Conservation (phyloP, 2,797 vertebrate species). For the Phyllotis vaccarum region DNA sequence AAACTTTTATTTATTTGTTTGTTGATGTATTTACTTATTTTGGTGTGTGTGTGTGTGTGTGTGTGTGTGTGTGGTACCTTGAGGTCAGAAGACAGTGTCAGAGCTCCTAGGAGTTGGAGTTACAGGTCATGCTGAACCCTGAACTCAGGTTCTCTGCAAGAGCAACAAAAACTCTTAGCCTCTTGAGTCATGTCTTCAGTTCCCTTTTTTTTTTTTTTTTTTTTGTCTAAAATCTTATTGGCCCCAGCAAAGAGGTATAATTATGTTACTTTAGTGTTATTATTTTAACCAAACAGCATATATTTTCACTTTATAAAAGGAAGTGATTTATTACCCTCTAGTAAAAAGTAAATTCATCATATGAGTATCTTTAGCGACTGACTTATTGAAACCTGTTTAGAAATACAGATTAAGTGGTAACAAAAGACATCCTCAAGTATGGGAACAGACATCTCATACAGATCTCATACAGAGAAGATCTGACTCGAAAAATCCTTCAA, state of each 20-base stretch:
- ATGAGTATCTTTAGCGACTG: background rate
- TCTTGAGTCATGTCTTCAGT: background rate
- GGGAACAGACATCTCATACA: background rate
- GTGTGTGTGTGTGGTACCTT: background rate
- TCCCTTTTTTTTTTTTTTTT: too few relatives aligned
- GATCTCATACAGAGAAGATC: too few relatives aligned
- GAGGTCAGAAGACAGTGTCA: background rate
- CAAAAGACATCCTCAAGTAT: background rate
- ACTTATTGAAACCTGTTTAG: background rate
- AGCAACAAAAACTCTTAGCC: background rate
- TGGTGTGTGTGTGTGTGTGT: background rate
- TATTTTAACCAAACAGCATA: background rate
- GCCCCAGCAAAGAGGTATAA: background rate
- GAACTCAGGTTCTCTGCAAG: background rate
- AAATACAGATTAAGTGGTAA: background rate
- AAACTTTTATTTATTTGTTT: background rate
- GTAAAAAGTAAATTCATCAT: background rate
- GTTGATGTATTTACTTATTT: too few relatives aligned
- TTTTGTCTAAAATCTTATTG: background rate
- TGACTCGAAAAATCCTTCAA: constrained; percentile 9
- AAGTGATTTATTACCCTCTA: background rate
- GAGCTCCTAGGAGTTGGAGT: background rate
- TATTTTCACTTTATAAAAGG: background rate
- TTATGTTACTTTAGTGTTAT: background rate
- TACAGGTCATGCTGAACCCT: background rate